phyloP scores from a whole-genome alignment of 1,140 invertebrate species.

The Phthorimaea operculella region DNA sequence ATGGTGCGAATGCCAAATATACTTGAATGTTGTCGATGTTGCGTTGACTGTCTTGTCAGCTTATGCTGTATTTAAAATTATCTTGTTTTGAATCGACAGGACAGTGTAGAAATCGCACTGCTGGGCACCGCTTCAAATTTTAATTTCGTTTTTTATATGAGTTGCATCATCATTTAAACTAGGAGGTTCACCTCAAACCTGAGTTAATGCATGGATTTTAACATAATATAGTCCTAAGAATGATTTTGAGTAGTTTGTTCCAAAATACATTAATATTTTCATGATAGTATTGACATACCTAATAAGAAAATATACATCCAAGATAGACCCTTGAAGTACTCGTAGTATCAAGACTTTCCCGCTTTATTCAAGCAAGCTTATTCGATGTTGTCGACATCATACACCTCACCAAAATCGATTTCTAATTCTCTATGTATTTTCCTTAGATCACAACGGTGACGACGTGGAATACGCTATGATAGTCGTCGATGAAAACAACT shows the following conservation, averaged over 20 bases:
- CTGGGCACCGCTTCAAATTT: slow-evolving; percentile 51
- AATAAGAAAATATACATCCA: too few species aligned
- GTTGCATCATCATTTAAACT: slow-evolving; percentile 43
- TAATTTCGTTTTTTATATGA: slow-evolving; percentile 32
- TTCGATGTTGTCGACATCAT: slow-evolving; percentile 27
- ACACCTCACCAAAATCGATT: neutral
- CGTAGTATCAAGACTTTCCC: slow-evolving; percentile 10
- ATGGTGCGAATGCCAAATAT: slow-evolving; percentile 36
- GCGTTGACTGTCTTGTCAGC: slow-evolving; percentile 46
- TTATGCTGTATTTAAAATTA: neutral
- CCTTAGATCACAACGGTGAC: slow-evolving; percentile 71
- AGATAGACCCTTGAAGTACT: too few species aligned
- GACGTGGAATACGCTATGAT: slow-evolving; percentile 89
- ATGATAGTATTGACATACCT: too few species aligned
- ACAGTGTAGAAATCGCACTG: slow-evolving; percentile 41
- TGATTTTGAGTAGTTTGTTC: too few species aligned
- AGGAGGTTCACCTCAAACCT: neutral
- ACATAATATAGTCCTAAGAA: neutral
- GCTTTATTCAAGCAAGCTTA: slow-evolving; percentile 38
- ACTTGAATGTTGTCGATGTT: slow-evolving; percentile 48
- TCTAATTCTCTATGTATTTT: neutral
- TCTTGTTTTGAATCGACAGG: slow-evolving; percentile 24
- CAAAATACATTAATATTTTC: too few species aligned
- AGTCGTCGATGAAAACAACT: slow-evolving; percentile 89
- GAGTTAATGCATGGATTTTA: neutral